Conservation (phyloP, 2,797 vertebrate species). For the Cirrhinus mrigala region DNA sequence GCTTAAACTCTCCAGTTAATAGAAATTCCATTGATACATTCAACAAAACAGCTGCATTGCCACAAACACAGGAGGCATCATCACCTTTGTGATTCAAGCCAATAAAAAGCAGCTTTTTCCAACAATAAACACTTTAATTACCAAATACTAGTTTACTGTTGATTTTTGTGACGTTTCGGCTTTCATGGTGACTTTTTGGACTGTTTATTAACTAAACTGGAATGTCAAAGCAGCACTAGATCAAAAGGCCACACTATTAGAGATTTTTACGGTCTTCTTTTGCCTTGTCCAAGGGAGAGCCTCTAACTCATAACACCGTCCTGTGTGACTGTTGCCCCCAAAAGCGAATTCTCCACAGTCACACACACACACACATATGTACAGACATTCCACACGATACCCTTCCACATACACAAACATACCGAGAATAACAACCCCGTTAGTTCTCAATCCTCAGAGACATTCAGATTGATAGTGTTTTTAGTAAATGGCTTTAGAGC, state of each 20-base stretch:
- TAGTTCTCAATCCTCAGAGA: conserved; percentile 15
- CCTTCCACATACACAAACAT: conserved; percentile 28
- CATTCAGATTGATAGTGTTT: neutral
- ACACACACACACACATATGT: conserved; percentile 34
- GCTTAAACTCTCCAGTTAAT: conserved; percentile 23
- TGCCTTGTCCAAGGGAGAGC: conserved; percentile 15
- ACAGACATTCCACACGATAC: conserved; percentile 28
- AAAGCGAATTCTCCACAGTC: conserved; percentile 34
- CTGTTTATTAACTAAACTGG: conserved; percentile 61
- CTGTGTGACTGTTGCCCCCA: neutral
- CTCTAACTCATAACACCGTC: neutral
- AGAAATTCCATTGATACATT: conserved; percentile 17
- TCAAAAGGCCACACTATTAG: conserved; percentile 51
- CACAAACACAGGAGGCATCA: conserved; percentile 33
- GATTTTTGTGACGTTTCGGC: conserved; percentile 53
- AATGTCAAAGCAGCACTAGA: conserved; percentile 52
- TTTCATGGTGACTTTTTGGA: conserved; percentile 46
- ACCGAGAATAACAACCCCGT: conserved; percentile 31
- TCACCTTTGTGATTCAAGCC: conserved; percentile 48
- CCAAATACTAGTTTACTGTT: conserved; percentile 49
- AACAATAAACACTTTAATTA: conserved; percentile 57
- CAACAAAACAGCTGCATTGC: conserved; percentile 11
- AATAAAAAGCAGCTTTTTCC: conserved; percentile 58
- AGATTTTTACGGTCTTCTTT: conserved; percentile 45
- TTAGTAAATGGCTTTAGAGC: neutral